phyloP scores from a whole-genome alignment of 2,888 invertebrate species.

The Prenolepis imparis region DNA sequence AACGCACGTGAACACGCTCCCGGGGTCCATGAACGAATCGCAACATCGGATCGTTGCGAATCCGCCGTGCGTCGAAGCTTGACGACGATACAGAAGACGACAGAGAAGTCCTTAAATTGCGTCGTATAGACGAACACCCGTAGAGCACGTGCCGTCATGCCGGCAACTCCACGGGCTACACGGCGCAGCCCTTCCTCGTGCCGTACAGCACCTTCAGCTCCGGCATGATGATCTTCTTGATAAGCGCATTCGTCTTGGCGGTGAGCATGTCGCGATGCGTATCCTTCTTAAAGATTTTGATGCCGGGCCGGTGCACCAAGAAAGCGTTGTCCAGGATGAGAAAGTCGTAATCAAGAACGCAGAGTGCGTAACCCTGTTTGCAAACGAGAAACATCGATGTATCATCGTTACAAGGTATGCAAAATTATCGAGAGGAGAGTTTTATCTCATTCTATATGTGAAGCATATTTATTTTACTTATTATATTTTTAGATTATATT shows the following conservation, averaged over 20 bases:
- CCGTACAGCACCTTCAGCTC: conserved; percentile 95
- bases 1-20: conserved; percentile 33
- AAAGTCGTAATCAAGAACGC: conserved; percentile 96
- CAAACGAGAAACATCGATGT: neutral
- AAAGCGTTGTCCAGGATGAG: conserved; percentile 97
- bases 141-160: conserved; percentile 61
- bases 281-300: conserved; percentile 94
- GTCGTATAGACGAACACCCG: conserved; percentile 42
- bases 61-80: neutral
- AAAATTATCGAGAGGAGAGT: neutral
- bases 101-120: conserved; percentile 43
- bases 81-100: conserved; percentile 6
- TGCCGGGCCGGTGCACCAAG: conserved; percentile 96
- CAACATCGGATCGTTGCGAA: conserved; percentile 8
- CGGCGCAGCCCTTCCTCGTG: conserved; percentile 92
- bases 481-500: neutral
- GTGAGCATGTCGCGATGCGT: conserved; percentile 92
- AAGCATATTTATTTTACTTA: neutral
- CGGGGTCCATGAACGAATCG: conserved; percentile 10
- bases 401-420: neutral
- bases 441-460: neutral
- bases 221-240: conserved; percentile 93
- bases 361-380: conserved; percentile 94
- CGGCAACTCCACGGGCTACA: conserved; percentile 87
- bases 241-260: conserved; percentile 92